Evolutionary conservation across 2,113 vertebrate species (phyloP), one percentile per base, ranked within the genome.

Genomic region (Osmerus eperlanus): DNA sequence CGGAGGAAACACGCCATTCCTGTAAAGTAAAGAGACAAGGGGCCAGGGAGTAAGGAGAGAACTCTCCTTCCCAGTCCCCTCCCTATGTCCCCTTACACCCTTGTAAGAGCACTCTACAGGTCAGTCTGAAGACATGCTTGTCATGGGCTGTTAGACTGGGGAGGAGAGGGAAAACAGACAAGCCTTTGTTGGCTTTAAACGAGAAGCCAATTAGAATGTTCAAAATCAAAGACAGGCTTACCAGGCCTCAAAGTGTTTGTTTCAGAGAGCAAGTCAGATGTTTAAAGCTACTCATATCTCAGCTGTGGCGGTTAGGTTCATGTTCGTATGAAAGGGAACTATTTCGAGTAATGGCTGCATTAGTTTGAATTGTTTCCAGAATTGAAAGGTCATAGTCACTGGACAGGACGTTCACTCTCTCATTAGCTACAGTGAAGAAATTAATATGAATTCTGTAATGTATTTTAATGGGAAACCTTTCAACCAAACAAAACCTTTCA

Each of bases 201-300:
- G 28, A 79, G 69, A 82, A 68, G 65, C 69, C 75, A 85, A 82
- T 85, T 86, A 86, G 78, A 70, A 81, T 62, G 79, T 81, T 71
- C 72, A 54, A 85, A 89, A 86, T 86, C 81, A 88, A 85, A 88
- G 84, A 72, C 76, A 76, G 68, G 79, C 78, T 81, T 81, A 78
- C 51, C 64, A 60, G 74, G 62, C 73, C 4, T 69, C 13, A 4
- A 64, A 56, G 64, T 64, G 68, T 76, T 83, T 72, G 65, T 86
- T 78, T 82, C 62, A 70, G 60, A 78, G 32, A 74, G 68, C 65
- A 62, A 74, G 74, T 72, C 63, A 64, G 74, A 29, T 79, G 72
- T 70, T 70, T 60, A 69, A 59, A 77, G 71, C 60, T 61, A 68
- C 16, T 53, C 28, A 73, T 73, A 77, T 77, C 59, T 56, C 71